Evolutionary conservation across 2,888 invertebrate genomes (phyloP).

Genomic region (Cepaea hortensis): DNA sequence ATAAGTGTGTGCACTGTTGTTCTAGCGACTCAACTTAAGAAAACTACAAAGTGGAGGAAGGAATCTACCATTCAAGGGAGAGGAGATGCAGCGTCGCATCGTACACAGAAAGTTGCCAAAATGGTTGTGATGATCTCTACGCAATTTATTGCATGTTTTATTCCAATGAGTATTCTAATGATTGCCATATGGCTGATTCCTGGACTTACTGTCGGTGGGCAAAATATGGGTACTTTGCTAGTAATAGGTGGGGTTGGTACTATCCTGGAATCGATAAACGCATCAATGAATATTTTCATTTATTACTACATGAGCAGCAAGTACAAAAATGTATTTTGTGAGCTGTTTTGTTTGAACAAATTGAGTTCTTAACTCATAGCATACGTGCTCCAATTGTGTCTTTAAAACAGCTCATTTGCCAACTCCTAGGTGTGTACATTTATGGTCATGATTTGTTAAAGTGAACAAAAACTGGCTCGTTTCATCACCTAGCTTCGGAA

Average conservation of each 20-base stretch:
- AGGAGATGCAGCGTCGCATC: background rate
- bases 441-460: no score
- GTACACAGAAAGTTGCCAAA: slow-evolving; percentile 23
- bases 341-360: background rate
- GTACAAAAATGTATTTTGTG: background rate
- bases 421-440: no score
- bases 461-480: no score
- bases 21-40: background rate
- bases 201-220: background rate
- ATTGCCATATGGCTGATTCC: background rate
- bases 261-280: background rate
- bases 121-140: slow-evolving; percentile 31
- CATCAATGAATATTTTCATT: slow-evolving; percentile 2
- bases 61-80: background rate
- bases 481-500: no score
- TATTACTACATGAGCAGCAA: slow-evolving; percentile 20
- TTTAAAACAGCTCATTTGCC: no score
- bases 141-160: slow-evolving; percentile 6
- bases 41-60: background rate
- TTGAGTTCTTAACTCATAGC: no score
- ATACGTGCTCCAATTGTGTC: no score
- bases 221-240: background rate
- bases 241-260: background rate
- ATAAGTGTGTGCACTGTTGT: background rate
- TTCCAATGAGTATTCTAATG: background rate